These are phyloP conservation scores for Aldabrachelys gigantea DNA, from an alignment of 2,113 vertebrate genomes.

Conservation along the genomic window DNA sequence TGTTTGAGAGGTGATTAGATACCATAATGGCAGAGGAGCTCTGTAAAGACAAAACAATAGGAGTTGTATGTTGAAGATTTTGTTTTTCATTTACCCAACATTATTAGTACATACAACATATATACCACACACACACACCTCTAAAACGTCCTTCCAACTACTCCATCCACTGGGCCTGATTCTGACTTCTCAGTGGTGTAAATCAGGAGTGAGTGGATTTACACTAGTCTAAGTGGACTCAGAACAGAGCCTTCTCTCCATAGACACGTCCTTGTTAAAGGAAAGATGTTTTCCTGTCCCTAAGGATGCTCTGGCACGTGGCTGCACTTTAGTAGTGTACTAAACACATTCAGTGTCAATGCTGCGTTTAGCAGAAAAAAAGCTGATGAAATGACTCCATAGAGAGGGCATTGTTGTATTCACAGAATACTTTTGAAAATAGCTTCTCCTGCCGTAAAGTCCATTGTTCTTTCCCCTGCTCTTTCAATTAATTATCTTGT, in stretches of 20 bases:
- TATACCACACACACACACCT: not conserved
- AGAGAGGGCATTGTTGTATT: constrained; percentile 47
- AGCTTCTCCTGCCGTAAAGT: constrained; percentile 46
- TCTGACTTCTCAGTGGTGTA: not conserved
- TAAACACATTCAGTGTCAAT: not conserved
- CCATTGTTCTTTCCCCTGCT: constrained; percentile 75
- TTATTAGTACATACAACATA: not conserved
- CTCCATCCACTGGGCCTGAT: not conserved
- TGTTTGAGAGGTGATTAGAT: not conserved
- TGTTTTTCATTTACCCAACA: not conserved
- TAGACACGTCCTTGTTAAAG: not conserved
- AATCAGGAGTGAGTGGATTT: not conserved
- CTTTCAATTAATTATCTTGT: constrained; percentile 85
- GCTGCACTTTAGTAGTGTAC: not conserved
- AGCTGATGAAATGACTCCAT: constrained; percentile 33
- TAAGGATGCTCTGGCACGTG: constrained; percentile 42
- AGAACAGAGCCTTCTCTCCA: not conserved
- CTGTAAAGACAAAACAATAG: not conserved
- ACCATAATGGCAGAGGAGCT: not conserved
- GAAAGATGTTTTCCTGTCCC: not conserved
- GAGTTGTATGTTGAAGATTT: not conserved
- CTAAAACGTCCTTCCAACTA: not conserved
- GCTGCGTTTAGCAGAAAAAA: not conserved
- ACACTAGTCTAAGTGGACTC: not conserved
- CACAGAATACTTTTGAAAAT: constrained; percentile 48